Conservation (phyloP, 2,797 vertebrate genomes). For the Chrysocyon brachyurus region DNA sequence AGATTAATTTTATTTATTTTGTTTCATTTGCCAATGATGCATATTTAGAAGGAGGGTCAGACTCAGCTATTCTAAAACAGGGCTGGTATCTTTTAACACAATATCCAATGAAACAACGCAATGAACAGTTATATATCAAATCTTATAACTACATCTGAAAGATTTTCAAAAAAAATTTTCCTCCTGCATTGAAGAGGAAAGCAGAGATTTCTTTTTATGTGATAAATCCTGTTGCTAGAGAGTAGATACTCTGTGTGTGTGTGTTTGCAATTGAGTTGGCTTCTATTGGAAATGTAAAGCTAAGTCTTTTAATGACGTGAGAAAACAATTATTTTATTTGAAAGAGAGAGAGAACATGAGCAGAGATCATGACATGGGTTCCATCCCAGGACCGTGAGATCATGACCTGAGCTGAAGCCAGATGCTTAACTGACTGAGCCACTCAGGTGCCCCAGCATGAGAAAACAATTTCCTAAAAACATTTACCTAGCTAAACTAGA, state of each 20-base stretch:
- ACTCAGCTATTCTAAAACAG: slow-evolving; percentile 31
- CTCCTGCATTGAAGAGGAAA: not conserved
- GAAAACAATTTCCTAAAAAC: slow-evolving; percentile 28
- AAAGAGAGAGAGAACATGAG: not conserved
- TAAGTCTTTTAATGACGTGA: not conserved
- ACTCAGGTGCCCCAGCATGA: not conserved
- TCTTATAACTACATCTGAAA: not conserved
- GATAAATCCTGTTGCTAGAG: not conserved
- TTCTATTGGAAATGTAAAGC: not conserved
- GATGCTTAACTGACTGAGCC: not conserved
- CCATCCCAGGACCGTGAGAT: not conserved
- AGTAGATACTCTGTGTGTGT: not conserved
- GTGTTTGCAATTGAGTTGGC: not conserved
- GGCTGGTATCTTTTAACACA: not conserved
- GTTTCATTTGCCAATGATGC: slow-evolving; percentile 57
- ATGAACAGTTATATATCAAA: slow-evolving; percentile 2
- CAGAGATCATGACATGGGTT: not conserved
- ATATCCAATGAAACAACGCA: not conserved
- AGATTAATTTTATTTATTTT: slow-evolving; percentile 80
- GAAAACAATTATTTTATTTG: not conserved
- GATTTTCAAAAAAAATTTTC: not conserved
- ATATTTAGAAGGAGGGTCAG: slow-evolving; percentile 59
- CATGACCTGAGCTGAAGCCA: not conserved
- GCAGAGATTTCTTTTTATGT: not conserved
- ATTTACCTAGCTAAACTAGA: not conserved